Evolutionary conservation across 2,113 vertebrate species (phyloP).

Genomic region (Merops nubicus): DNA sequence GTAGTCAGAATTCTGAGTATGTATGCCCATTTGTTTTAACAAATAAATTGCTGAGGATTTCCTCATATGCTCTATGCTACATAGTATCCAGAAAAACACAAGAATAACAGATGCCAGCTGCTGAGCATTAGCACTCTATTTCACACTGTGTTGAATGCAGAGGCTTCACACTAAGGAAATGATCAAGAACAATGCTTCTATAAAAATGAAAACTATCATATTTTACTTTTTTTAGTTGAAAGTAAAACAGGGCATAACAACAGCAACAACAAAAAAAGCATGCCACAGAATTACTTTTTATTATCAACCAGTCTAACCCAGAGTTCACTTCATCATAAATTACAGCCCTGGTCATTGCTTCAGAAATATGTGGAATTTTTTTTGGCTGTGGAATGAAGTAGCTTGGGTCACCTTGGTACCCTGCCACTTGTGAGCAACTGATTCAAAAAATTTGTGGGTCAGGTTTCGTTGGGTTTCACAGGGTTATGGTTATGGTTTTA

Average conservation of each 20-base stretch:
- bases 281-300: neutral
- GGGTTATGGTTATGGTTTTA: neutral
- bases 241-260: neutral
- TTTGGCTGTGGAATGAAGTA: neutral
- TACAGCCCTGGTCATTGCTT: neutral
- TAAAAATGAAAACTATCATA: neutral
- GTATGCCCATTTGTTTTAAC: neutral
- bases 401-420: neutral
- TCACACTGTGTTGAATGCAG: neutral
- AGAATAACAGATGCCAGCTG: neutral
- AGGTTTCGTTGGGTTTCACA: neutral
- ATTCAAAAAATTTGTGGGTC: neutral
- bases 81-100: neutral
- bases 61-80: neutral
- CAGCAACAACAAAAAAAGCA: no score
- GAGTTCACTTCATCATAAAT: neutral
- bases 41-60: neutral
- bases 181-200: neutral
- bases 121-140: neutral
- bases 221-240: neutral
- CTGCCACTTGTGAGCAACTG: neutral
- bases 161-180: neutral
- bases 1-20: neutral
- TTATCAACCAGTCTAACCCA: neutral
- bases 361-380: neutral